A percentile compares a stretch with the other conserved stretches of the same genome.
phyloP scores from a whole-genome alignment of 2,888 invertebrate species.

The Synanthedon vespiformis region DNA sequence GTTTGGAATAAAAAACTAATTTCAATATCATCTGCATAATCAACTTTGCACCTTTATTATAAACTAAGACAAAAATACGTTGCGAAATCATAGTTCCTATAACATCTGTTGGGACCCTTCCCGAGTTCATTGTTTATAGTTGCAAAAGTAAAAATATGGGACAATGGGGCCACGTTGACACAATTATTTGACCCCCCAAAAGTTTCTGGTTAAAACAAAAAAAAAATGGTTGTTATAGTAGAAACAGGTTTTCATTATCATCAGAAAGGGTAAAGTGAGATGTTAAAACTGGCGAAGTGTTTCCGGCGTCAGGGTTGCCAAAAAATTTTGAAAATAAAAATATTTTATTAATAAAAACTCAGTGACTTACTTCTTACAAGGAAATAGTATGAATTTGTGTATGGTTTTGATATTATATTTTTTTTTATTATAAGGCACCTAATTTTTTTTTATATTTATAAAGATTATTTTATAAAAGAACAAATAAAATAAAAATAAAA shows the following conservation, averaged over 20 bases:
- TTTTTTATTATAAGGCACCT: too few relatives aligned
- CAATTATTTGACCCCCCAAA: constrained; percentile 48
- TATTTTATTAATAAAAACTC: too few relatives aligned
- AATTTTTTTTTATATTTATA: too few relatives aligned
- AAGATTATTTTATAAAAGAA: too few relatives aligned
- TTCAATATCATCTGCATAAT: constrained; percentile 44
- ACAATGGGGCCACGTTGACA: constrained; percentile 56
- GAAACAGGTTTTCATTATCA: constrained; percentile 66
- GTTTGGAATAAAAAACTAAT: constrained; percentile 44
- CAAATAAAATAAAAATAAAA: too few relatives aligned
- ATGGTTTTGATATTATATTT: too few relatives aligned
- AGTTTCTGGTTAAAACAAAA: constrained; percentile 51
- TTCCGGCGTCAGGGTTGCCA: constrained; percentile 36
- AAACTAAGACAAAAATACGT: constrained; percentile 49
- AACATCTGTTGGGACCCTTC: constrained; percentile 52
- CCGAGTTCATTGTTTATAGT: constrained; percentile 43
- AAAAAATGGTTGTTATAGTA: constrained; percentile 42
- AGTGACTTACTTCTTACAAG: too few relatives aligned
- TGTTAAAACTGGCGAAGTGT: constrained; percentile 47
- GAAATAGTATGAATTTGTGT: too few relatives aligned
- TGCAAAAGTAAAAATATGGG: constrained; percentile 27
- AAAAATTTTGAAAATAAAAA: background rate
- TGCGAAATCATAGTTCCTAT: constrained; percentile 18
- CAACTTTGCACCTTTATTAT: constrained; percentile 43
- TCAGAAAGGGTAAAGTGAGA: constrained; percentile 62